Conservation (phyloP, 2,797 vertebrate species). For the Antrozous pallidus region DNA sequence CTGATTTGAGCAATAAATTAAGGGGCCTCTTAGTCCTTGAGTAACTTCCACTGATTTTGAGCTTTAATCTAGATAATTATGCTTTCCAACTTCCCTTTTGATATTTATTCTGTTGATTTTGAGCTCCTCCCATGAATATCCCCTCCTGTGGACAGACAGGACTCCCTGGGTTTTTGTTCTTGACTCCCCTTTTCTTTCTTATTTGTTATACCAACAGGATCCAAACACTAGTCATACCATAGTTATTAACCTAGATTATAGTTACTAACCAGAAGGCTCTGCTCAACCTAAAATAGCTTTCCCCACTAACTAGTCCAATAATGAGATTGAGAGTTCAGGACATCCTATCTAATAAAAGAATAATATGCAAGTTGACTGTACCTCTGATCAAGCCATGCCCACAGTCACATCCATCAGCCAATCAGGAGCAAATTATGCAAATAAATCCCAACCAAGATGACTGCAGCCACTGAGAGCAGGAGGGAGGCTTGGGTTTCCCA, state of each 20-base stretch:
- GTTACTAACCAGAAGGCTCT: not conserved
- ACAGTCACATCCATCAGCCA: too few relatives aligned
- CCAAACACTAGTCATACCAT: not conserved
- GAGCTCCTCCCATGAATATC: not conserved
- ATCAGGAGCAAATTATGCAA: too few relatives aligned
- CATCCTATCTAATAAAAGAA: too few relatives aligned
- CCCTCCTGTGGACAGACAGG: not conserved
- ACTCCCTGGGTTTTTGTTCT: not conserved
- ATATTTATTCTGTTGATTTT: constrained; percentile 5
- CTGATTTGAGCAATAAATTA: not conserved
- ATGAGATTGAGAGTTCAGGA: not conserved
- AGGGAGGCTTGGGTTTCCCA: too few relatives aligned
- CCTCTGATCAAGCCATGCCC: too few relatives aligned
- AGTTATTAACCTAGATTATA: not conserved
- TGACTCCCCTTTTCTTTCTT: not conserved
- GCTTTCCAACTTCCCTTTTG: not conserved
- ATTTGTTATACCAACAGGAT: not conserved
- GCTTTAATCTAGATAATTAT: constrained; percentile 10
- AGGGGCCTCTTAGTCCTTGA: not conserved
- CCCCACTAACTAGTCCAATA: not conserved
- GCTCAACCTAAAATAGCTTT: not conserved
- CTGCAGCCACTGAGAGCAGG: too few relatives aligned
- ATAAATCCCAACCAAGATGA: too few relatives aligned
- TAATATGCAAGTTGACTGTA: too few relatives aligned
- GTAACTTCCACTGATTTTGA: not conserved